A percentile compares a stretch with the other conserved stretches of the same genome.
These are phyloP conservation scores for Lasioglossum villosulum DNA, from an alignment of 2,888 invertebrate species.

Conservation along the genomic window DNA sequence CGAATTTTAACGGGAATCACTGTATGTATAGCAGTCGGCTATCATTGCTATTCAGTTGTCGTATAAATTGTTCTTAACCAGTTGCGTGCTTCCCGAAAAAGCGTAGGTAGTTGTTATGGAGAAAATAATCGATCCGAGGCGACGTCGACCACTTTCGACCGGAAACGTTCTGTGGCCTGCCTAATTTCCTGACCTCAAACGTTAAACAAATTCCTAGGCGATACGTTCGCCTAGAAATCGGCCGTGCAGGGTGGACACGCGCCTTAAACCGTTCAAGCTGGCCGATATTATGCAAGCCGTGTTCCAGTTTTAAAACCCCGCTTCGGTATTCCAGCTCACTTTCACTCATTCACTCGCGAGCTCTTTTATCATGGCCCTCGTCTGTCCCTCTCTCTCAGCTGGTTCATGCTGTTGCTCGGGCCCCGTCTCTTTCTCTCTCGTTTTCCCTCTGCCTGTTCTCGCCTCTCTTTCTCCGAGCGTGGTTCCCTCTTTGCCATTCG, in stretches of 20 bases:
- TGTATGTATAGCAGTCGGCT: too few relatives aligned
- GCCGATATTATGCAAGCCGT: constrained; percentile 82
- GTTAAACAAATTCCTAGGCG: constrained; percentile 17
- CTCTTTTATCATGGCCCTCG: constrained; percentile 70
- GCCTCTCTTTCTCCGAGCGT: constrained; percentile 48
- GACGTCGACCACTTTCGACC: neutral
- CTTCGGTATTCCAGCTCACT: constrained; percentile 81
- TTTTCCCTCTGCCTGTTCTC: neutral
- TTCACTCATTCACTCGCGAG: constrained; percentile 81
- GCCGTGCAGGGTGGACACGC: constrained; percentile 50
- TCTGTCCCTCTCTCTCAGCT: constrained; percentile 37
- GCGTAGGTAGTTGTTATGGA: neutral
- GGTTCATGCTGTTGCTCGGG: constrained; percentile 76
- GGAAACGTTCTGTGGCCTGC: neutral
- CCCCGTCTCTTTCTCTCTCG: constrained; percentile 57
- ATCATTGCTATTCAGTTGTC: too few relatives aligned
- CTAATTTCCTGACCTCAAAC: neutral
- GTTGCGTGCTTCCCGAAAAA: neutral
- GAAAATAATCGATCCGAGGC: neutral
- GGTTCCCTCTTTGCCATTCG: constrained; percentile 53
- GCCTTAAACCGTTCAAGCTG: constrained; percentile 76
- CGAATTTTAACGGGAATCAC: too few relatives aligned
- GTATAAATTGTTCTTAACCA: too few relatives aligned
- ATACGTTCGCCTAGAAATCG: constrained; percentile 39
- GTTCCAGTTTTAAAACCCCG: constrained; percentile 82